Base-by-base conservation (phyloP, 2,888 invertebrate species). In the Drosophila borborema region DNA sequence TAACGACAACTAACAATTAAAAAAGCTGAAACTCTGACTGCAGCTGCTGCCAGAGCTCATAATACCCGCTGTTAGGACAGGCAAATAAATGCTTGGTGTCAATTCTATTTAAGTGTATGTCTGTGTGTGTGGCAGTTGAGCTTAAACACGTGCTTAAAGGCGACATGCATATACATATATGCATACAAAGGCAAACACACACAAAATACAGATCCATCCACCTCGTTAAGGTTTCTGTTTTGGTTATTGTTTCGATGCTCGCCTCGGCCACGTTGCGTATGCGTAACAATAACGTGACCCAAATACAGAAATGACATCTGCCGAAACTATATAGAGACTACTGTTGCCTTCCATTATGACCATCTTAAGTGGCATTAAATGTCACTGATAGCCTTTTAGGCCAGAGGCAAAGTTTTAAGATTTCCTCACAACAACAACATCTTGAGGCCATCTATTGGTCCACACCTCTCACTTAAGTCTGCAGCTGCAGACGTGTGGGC, bases 111-210 rank as follows among this genome's bases (percentile, higher is more conserved):
- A 53, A 46, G 49, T 38, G 5, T 28, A 28, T 5, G 28, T 28
- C 28, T 20, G 48, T n/a, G 31, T 66, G 65, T 40, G 51, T 10
- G 53, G 49, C 40, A 36, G 68, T 67, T 63, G 59, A 62, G 68
- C 84, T 89, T 86, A 83, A 89, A 84, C 86, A 89, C 88, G 80
- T 87, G 71, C 72, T 89, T 84, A 63, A 73, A 64, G 65, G 10
- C 63, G 48, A 64, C 66, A 71, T 85, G 87, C 87, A 82, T 55
- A 73, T 55, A 82, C 54, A 73, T 55, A 73, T 77, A 77, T 85
- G 74, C 74, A 87, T 60, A 69, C 56, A 59, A 43, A 18, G 41
- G n/a, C 28, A 43, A 38, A 41, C n/a, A 54, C 58, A 55, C 18
- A 23, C 40, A 14, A 56, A 20, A 20, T 20, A 20, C 20, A 20